These are phyloP conservation scores for Peromyscus californicus DNA, from an alignment of 2,113 vertebrate species.

Conservation along the genomic window DNA sequence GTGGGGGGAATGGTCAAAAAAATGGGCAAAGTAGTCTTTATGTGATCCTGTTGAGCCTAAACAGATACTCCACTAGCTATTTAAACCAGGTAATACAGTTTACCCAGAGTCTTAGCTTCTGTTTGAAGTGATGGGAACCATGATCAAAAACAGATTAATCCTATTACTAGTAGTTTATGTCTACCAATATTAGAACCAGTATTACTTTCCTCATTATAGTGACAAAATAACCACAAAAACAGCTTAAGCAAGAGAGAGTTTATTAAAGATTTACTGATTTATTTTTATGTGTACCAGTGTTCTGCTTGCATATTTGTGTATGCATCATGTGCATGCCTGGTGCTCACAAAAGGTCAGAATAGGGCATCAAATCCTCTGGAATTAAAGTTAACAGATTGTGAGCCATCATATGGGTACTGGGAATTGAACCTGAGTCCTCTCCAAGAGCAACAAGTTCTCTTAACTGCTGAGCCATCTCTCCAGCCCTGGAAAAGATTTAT, in stretches of 20 bases:
- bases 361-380: background rate
- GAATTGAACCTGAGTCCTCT: background rate
- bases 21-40: background rate
- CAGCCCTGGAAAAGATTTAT: background rate
- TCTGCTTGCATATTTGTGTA: background rate
- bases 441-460: background rate
- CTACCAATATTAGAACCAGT: background rate
- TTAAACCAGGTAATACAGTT: conserved; percentile 43
- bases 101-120: conserved; percentile 35
- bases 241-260: background rate
- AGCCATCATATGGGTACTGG: background rate
- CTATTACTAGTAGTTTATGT: background rate
- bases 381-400: background rate
- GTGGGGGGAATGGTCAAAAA: conserved; percentile 53
- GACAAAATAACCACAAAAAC: background rate
- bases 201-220: background rate
- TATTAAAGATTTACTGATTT: background rate
- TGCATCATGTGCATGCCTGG: background rate
- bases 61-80: background rate
- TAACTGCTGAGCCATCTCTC: background rate
- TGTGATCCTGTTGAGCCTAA: conserved; percentile 42
- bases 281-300: background rate
- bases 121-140: background rate
- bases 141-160: conserved; percentile 45
- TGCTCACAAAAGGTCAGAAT: background rate